phyloP scores from a whole-genome alignment of 1,140 invertebrate genomes.

The Heliconius nattereri region DNA sequence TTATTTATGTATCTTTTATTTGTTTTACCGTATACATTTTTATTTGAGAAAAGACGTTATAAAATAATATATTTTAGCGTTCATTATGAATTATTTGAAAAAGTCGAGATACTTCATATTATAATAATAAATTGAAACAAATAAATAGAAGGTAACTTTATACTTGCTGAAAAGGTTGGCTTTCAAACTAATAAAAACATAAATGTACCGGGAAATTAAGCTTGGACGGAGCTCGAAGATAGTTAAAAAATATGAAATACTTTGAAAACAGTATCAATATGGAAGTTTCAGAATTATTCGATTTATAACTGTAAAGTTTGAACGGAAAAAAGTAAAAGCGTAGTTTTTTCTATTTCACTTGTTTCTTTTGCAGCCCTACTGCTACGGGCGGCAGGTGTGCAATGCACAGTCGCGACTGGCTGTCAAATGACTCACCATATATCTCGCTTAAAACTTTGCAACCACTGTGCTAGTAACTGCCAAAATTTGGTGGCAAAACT shows the following conservation, averaged over 20 bases:
- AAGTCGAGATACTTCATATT: no score
- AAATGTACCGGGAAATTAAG: not conserved
- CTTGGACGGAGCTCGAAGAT: not conserved
- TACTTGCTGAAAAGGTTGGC: not conserved
- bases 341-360: not conserved
- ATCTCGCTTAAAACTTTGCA: conserved; percentile 4
- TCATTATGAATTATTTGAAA: no score
- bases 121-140: not conserved
- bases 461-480: not conserved
- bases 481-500: not conserved
- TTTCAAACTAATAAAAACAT: not conserved
- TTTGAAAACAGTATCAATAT: not conserved
- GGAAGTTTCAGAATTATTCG: not conserved
- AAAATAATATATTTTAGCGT: no score
- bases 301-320: not conserved
- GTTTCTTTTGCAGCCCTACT: not conserved
- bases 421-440: conserved; percentile 9
- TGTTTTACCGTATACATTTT: no score
- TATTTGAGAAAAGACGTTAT: no score
- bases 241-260: not conserved
- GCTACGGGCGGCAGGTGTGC: not conserved
- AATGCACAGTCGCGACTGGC: not conserved
- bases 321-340: not conserved
- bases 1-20: no score
- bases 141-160: not conserved